These are phyloP conservation scores for Sericinus montela DNA, from an alignment of 2,888 invertebrate genomes.

Conservation along the genomic window DNA sequence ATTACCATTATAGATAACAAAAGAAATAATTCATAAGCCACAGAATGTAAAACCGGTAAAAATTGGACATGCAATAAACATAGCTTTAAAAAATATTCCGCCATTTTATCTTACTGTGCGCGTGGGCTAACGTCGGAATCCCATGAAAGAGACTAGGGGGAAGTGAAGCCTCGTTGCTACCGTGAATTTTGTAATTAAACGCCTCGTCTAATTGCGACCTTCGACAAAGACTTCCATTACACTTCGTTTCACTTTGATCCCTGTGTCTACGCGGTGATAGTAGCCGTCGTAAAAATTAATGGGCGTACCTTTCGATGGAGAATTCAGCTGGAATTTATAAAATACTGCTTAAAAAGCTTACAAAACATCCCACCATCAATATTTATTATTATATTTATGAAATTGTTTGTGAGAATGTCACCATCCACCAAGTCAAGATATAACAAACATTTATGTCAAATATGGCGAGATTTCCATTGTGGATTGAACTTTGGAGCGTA, in stretches of 20 bases:
- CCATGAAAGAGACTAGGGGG: constrained; percentile 66
- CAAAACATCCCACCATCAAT: no score
- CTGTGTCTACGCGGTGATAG: constrained; percentile 38
- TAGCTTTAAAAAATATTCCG: constrained; percentile 5
- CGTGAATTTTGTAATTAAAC: constrained; percentile 75
- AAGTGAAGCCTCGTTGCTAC: constrained; percentile 69
- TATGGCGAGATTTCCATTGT: no score
- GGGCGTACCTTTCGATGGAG: constrained; percentile 6
- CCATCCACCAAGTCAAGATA: no score
- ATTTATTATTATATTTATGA: no score
- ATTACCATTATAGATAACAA: no score
- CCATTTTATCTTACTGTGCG: constrained; percentile 16
- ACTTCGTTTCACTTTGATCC: constrained; percentile 51
- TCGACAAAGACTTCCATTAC: constrained; percentile 50
- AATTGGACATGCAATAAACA: not conserved
- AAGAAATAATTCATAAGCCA: no score
- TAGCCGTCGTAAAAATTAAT: constrained; percentile 16
- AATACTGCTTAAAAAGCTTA: constrained; percentile 7
- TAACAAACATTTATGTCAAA: no score
- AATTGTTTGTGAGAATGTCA: no score
- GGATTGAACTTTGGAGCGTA: no score
- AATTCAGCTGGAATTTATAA: constrained; percentile 5
- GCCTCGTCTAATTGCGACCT: constrained; percentile 73
- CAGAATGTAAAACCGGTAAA: no score
- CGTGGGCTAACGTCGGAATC: constrained; percentile 45